Evolutionary conservation across 2,113 vertebrate genomes (phyloP), one percentile per base, ranked within the genome.

Genomic region (Oncorhynchus mykiss): DNA sequence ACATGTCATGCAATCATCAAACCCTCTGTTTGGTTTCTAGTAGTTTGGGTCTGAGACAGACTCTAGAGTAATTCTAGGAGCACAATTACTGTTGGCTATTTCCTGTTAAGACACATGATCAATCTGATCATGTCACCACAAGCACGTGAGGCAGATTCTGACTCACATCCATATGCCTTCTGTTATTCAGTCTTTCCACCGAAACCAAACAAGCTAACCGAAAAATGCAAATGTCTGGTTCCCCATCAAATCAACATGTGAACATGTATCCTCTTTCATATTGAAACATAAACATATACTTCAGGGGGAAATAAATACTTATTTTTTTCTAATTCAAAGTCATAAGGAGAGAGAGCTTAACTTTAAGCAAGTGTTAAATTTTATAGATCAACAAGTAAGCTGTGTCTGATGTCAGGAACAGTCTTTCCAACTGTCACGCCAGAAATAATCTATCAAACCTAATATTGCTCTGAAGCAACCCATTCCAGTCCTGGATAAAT

Each of bases 401-500:
- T 71, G 65, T 12, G 31, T 80, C 49, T 83, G 78, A 80, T 80
- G 79, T 85, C 57, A 80, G 62, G 65, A 71, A 64, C 71, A 82
- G 67, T 76, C 62, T 85, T 82, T 84, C 81, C 83, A 79, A 73
- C 22, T 24, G 67, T 67, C 16, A 59, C 7, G 80, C 83, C 87
- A 88, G 74, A 75, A 80, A 78, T 69, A 79, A 86, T 84, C 76
- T 72, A 82, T 88, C 81, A 85, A 83, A 71, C 39, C 54, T 74
- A 69, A 79, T 79, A 76, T 78, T 84, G 48, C 59, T 69, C 57
- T 67, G 51, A 68, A 60, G 67, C 64, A 66, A 29, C 11, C 57
- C 54, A 25, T 70, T 88, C 75, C 74, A 82, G 67, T 9, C 70
- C 77, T 84, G 75, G 76, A 60, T 48, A 3, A 65, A 72, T 62